Evolutionary conservation across 1,140 invertebrate genomes (phyloP).

Genomic region (Anthonomus grandis): DNA sequence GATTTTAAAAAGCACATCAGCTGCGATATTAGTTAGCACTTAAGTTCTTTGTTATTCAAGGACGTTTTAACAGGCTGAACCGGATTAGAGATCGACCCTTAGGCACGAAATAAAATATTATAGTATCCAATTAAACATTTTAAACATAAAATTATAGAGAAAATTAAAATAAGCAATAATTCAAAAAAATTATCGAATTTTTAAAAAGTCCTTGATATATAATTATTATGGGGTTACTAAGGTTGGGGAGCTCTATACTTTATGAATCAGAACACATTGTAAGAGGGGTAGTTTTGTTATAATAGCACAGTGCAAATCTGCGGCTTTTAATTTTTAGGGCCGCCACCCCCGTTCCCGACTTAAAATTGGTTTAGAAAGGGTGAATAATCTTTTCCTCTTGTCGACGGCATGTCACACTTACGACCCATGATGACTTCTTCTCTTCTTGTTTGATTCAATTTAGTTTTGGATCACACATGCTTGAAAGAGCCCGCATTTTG

Average conservation of each 20-base stretch:
- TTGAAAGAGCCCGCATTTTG: no score
- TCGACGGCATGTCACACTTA: constrained; percentile 24
- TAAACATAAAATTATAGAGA: no score
- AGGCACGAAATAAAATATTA: no score
- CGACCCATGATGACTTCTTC: constrained; percentile 13
- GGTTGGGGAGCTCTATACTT: constrained; percentile 17
- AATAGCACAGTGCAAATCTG: constrained; percentile 47
- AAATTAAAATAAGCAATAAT: no score
- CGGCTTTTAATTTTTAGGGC: constrained; percentile 49
- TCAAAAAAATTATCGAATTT: no score
- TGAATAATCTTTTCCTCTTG: constrained; percentile 44
- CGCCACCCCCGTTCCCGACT: constrained; percentile 43
- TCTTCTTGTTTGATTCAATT: no score
- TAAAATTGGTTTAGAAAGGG: constrained; percentile 41
- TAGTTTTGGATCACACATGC: no score
- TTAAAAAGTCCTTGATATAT: constrained; percentile 21
- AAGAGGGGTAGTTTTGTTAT: constrained; percentile 38
- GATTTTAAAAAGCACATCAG: background rate
- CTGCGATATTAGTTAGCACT: background rate
- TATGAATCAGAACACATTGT: constrained; percentile 25
- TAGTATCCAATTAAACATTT: no score
- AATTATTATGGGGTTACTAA: no score
- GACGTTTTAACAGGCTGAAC: background rate
- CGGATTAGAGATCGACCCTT: constrained; percentile 1
- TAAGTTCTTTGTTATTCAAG: background rate